Evolutionary conservation across 1,140 invertebrate genomes (phyloP).

Genomic region (Gonatopus flavifemur): DNA sequence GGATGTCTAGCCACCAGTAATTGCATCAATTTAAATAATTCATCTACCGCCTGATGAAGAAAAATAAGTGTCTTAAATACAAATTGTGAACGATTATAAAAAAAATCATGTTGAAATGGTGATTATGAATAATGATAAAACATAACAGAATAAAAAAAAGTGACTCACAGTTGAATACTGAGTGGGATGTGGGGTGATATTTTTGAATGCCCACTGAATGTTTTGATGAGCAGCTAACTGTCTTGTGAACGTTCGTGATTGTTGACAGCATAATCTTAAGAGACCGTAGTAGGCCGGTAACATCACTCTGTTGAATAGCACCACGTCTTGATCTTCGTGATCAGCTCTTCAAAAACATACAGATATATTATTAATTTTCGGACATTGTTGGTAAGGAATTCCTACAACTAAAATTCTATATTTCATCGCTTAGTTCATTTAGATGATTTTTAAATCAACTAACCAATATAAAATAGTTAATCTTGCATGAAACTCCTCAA

Average conservation of each 20-base stretch:
- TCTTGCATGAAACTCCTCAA: too few species aligned
- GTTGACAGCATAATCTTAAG: constrained; percentile 84
- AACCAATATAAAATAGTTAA: too few species aligned
- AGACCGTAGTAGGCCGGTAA: constrained; percentile 93
- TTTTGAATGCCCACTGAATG: constrained; percentile 94
- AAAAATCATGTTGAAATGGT: not conserved
- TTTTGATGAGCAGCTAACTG: constrained; percentile 90
- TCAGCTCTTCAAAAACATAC: constrained; percentile 75
- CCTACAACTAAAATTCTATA: too few species aligned
- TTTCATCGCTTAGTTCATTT: too few species aligned
- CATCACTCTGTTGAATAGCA: constrained; percentile 90
- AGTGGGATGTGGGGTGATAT: constrained; percentile 90
- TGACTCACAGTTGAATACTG: constrained; percentile 82
- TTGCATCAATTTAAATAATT: constrained; percentile 87
- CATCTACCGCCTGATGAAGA: constrained; percentile 75
- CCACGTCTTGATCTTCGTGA: constrained; percentile 93
- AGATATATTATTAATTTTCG: too few species aligned
- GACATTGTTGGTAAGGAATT: too few species aligned
- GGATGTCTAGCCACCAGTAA: constrained; percentile 75
- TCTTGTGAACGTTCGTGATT: constrained; percentile 81
- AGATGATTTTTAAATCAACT: too few species aligned
- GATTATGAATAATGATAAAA: not conserved
- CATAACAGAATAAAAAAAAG: constrained; percentile 2
- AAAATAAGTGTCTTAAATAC: not conserved
- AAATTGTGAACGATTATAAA: constrained; percentile 3